phyloP scores from a whole-genome alignment of 2,113 vertebrate genomes.

The Saimiri boliviensis region DNA sequence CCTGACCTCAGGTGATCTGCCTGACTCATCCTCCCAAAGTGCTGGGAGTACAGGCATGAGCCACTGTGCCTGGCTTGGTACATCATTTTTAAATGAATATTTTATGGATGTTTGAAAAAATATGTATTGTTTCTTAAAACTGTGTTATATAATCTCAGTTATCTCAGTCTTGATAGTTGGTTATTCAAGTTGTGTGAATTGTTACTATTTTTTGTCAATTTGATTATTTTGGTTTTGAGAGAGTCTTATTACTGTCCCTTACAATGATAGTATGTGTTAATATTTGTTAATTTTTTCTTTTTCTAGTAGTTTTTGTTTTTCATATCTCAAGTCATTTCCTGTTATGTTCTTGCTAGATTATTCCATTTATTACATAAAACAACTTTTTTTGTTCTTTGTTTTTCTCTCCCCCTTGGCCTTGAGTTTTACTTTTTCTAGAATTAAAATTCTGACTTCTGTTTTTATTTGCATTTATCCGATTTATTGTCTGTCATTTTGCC shows the following conservation, averaged over 20 bases:
- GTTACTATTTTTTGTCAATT: conserved; percentile 2
- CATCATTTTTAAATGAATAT: too few species aligned
- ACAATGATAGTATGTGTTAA: not conserved
- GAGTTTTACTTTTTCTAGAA: conserved; percentile 20
- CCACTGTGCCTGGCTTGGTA: too few species aligned
- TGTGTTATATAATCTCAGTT: not conserved
- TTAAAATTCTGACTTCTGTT: conserved; percentile 39
- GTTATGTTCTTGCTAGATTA: not conserved
- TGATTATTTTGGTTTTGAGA: conserved; percentile 8
- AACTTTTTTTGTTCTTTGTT: not conserved
- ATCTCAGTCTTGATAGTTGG: not conserved
- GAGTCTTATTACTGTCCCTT: not conserved
- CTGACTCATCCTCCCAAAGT: too few species aligned
- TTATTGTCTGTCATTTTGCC: not conserved
- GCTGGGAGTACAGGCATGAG: too few species aligned
- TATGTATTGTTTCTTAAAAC: not conserved
- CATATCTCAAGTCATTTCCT: not conserved
- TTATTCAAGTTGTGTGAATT: not conserved
- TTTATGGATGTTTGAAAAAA: not conserved
- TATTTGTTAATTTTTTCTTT: conserved; percentile 2
- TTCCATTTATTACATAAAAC: not conserved
- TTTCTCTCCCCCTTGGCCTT: not conserved
- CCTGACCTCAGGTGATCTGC: too few species aligned
- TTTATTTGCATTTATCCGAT: not conserved
- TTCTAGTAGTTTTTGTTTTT: not conserved